Evolutionary conservation across 2,888 invertebrate species (phyloP).

Genomic region (Drosophila ustulata): DNA sequence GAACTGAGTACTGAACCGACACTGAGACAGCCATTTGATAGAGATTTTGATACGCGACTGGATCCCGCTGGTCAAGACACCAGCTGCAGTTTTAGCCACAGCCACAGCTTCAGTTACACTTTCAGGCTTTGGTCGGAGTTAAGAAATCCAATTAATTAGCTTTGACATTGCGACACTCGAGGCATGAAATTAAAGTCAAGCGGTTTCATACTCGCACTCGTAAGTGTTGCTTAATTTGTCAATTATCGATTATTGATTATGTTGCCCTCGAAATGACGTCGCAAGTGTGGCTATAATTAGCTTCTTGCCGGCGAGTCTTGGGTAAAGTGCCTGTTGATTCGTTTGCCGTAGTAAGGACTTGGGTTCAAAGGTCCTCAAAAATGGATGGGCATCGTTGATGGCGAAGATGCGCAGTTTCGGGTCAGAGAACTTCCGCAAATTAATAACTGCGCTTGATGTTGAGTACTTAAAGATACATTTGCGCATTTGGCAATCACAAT

Average conservation of each 20-base stretch:
- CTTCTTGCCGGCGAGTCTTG: conserved; percentile 7
- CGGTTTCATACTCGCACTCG: conserved; percentile 22
- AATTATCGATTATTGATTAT: conserved; percentile 72
- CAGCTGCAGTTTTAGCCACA: conserved; percentile 34
- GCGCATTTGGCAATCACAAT: neutral
- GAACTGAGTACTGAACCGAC: conserved; percentile 26
- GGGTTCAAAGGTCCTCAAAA: conserved; percentile 22
- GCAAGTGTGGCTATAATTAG: conserved; percentile 57
- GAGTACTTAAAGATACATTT: neutral
- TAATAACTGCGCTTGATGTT: neutral
- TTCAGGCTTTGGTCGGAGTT: conserved; percentile 23
- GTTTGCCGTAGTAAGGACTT: neutral
- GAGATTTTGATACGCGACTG: conserved; percentile 30
- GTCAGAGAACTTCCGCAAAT: neutral
- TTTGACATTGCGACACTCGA: conserved; percentile 56
- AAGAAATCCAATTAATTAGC: conserved; percentile 69
- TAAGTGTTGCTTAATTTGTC: conserved; percentile 62
- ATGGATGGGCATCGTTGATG: conserved; percentile 1
- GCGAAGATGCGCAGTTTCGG: neutral
- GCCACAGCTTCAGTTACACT: conserved; percentile 16
- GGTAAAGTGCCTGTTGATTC: conserved; percentile 27
- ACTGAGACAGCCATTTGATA: conserved; percentile 9
- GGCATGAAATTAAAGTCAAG: conserved; percentile 61
- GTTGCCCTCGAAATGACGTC: conserved; percentile 34
- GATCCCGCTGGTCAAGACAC: conserved; percentile 35